Conservation (phyloP, 2,113 vertebrate species). For the Otolemur garnettii region DNA sequence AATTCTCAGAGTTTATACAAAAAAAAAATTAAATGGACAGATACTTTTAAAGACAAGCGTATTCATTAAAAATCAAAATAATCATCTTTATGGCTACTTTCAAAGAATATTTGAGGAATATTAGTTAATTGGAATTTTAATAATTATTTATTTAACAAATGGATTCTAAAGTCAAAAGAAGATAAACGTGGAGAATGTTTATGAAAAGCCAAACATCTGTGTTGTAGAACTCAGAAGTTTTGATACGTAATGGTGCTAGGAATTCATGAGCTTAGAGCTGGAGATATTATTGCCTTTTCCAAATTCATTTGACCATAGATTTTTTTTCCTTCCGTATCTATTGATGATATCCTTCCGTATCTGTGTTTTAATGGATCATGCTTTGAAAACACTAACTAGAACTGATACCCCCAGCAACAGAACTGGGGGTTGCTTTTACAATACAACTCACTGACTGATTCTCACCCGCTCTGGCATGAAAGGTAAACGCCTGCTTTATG, state of each 20-base stretch:
- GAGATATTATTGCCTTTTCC: neutral
- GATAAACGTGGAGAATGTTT: neutral
- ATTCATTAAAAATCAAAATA: neutral
- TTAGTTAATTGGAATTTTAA: slow-evolving; percentile 38
- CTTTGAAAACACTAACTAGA: neutral
- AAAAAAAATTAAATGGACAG: neutral
- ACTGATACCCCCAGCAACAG: neutral
- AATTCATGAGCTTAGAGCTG: neutral
- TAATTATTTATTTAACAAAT: slow-evolving; percentile 9
- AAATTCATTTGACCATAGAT: neutral
- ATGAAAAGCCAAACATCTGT: neutral
- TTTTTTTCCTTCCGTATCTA: neutral
- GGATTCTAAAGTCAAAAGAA: slow-evolving; percentile 9
- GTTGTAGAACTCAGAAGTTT: neutral
- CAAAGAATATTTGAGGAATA: slow-evolving; percentile 47
- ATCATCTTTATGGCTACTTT: neutral
- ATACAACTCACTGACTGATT: neutral
- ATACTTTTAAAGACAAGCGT: neutral
- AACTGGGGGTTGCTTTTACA: neutral
- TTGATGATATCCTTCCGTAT: too few species aligned
- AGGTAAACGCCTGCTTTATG: neutral
- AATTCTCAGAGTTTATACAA: slow-evolving; percentile 48
- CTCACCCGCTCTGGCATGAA: neutral
- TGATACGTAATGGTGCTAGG: neutral
- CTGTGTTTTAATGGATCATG: neutral